phyloP scores from a whole-genome alignment of 2,113 vertebrate genomes.

The Nematolebias whitei region DNA sequence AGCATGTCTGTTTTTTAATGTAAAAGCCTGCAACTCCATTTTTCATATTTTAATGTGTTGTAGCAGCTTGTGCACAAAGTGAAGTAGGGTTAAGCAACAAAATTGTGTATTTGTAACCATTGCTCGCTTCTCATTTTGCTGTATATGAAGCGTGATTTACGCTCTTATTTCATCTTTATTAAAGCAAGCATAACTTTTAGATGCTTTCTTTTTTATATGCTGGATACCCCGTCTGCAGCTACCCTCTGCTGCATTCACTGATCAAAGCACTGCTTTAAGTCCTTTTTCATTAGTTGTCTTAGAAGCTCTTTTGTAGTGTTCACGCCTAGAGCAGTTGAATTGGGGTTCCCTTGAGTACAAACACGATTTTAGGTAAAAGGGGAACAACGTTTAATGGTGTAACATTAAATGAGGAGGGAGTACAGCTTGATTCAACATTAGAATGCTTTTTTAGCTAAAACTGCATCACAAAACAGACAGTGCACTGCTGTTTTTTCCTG shows the following conservation, averaged over 20 bases:
- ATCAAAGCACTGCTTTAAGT: conserved; percentile 10
- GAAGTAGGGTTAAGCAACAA: not conserved
- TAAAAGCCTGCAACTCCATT: not conserved
- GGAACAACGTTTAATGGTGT: not conserved
- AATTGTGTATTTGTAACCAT: not conserved
- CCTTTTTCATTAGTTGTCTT: conserved; percentile 3
- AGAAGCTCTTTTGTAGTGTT: not conserved
- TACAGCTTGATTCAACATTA: not conserved
- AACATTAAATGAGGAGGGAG: not conserved
- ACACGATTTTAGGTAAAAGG: not conserved
- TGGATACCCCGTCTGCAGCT: not conserved
- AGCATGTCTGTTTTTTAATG: not conserved
- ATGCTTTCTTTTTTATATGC: not conserved
- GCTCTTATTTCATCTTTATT: not conserved
- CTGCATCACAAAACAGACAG: not conserved
- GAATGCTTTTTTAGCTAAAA: not conserved
- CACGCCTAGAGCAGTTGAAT: not conserved
- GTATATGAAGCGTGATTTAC: not conserved
- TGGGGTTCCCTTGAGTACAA: not conserved
- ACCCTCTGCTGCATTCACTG: not conserved
- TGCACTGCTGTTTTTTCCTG: too few relatives aligned
- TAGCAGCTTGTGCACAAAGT: not conserved
- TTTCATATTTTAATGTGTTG: not conserved
- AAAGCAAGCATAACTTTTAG: not conserved
- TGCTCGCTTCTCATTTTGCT: not conserved